These are phyloP conservation scores for Drosophila rhopaloa DNA, from an alignment of 1,140 invertebrate species.

Conservation along the genomic window DNA sequence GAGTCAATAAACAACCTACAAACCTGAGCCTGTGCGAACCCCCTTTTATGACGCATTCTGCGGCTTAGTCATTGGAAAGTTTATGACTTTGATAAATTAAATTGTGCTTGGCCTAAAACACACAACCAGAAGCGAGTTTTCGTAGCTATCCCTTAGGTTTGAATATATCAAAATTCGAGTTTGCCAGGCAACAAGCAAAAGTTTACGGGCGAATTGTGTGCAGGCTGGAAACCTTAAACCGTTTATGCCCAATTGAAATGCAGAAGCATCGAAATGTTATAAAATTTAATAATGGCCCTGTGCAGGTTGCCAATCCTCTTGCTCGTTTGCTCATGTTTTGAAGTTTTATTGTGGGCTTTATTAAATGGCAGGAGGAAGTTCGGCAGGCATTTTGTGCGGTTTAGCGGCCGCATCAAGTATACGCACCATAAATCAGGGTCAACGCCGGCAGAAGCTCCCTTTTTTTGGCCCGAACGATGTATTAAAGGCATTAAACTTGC, in stretches of 20 bases:
- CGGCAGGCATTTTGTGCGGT: conserved; percentile 63
- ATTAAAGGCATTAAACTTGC: conserved; percentile 77
- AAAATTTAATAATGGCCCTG: conserved; percentile 72
- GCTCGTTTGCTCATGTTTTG: conserved; percentile 42
- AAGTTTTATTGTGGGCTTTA: conserved; percentile 60
- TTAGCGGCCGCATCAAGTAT: conserved; percentile 76
- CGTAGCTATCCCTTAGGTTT: conserved; percentile 19
- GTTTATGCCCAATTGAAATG: conserved; percentile 78
- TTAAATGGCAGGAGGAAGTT: conserved; percentile 39
- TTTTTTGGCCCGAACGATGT: conserved; percentile 57
- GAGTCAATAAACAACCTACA: conserved; percentile 35
- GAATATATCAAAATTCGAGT: conserved; percentile 42
- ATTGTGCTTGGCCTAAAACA: conserved; percentile 54
- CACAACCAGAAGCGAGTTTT: background rate
- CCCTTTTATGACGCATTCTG: conserved; percentile 63
- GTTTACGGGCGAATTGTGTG: conserved; percentile 47
- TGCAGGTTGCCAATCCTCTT: conserved; percentile 1
- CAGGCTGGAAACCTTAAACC: conserved; percentile 53
- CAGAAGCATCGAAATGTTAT: conserved; percentile 79
- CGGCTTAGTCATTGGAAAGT: conserved; percentile 63
- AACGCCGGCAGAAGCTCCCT: conserved; percentile 46
- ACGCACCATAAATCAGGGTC: conserved; percentile 79
- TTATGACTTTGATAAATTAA: conserved; percentile 83
- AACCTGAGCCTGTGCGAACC: conserved; percentile 20
- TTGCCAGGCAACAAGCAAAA: conserved; percentile 23